A percentile compares a stretch with the other conserved stretches of the same genome.
phyloP scores from a whole-genome alignment of 2,113 vertebrate species.

The Papio anubis region DNA sequence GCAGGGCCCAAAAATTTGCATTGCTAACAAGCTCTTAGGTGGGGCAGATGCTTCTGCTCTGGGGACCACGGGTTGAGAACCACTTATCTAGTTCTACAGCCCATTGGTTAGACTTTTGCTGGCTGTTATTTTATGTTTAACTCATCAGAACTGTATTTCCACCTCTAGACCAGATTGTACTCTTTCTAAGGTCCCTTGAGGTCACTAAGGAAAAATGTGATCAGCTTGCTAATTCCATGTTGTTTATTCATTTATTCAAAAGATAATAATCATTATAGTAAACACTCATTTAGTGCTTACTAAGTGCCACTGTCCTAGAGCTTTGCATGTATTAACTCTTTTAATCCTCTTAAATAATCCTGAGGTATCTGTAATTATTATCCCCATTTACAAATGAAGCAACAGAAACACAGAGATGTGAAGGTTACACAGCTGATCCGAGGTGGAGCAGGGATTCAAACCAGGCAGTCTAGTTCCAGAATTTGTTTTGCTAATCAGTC shows the following conservation, averaged over 20 bases:
- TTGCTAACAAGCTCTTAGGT: background rate
- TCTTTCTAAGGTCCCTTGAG: background rate
- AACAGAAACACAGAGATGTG: background rate
- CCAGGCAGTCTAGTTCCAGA: background rate
- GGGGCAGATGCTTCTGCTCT: background rate
- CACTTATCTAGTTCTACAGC: background rate
- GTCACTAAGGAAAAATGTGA: conserved; percentile 37
- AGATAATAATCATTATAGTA: conserved; percentile 7
- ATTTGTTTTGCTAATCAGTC: background rate
- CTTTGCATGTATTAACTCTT: background rate
- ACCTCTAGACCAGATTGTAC: background rate
- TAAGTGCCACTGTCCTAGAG: background rate
- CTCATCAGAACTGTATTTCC: background rate
- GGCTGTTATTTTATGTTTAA: background rate
- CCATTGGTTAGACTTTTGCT: background rate
- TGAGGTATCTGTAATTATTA: background rate
- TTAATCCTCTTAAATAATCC: background rate
- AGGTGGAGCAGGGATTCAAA: background rate
- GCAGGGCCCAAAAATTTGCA: background rate
- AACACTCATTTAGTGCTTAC: background rate
- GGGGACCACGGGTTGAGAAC: background rate
- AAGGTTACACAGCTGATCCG: background rate
- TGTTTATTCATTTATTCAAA: conserved; percentile 17
- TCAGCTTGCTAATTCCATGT: background rate
- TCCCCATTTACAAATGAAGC: background rate